Evolutionary conservation across 2,797 vertebrate species (phyloP).

Genomic region (Xenopus petersii): DNA sequence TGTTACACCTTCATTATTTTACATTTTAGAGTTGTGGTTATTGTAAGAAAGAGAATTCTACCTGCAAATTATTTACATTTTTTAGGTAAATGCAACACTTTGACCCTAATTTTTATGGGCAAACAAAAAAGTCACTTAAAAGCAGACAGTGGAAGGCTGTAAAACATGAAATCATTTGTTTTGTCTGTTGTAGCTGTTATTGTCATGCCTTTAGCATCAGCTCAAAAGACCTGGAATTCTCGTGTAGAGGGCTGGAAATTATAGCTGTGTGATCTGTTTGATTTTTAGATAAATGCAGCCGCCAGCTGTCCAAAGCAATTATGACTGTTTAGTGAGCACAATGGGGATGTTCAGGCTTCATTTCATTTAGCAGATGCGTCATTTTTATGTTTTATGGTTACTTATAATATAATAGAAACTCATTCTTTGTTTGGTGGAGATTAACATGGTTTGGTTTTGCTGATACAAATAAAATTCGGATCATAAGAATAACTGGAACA

Average conservation of each 20-base stretch:
- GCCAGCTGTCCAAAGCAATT: slow-evolving; percentile 46
- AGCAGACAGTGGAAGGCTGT: slow-evolving; percentile 39
- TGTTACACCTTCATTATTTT: no score
- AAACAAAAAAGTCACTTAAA: slow-evolving; percentile 24
- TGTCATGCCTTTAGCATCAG: slow-evolving; percentile 21
- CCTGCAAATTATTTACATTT: no score
- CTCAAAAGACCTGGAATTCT: slow-evolving; percentile 53
- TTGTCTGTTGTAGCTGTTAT: slow-evolving; percentile 40
- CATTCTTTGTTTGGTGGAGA: not conserved
- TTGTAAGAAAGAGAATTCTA: no score
- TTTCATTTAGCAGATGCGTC: slow-evolving; percentile 20
- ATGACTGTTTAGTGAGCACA: slow-evolving; percentile 12
- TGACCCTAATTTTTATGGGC: slow-evolving; percentile 26
- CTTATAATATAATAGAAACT: slow-evolving; percentile 1
- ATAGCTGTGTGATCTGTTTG: slow-evolving; percentile 33
- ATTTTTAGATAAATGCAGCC: slow-evolving; percentile 49
- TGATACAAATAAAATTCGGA: not conserved
- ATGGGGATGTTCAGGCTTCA: slow-evolving; percentile 21
- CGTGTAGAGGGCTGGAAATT: slow-evolving; percentile 47
- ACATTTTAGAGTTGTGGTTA: not conserved
- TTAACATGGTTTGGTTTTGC: not conserved
- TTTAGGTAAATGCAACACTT: not conserved
- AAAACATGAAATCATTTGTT: slow-evolving; percentile 50
- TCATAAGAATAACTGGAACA: not conserved
- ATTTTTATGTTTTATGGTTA: slow-evolving; percentile 31